Conservation (phyloP, 2,113 vertebrate genomes). For the Nothocercus julius region DNA sequence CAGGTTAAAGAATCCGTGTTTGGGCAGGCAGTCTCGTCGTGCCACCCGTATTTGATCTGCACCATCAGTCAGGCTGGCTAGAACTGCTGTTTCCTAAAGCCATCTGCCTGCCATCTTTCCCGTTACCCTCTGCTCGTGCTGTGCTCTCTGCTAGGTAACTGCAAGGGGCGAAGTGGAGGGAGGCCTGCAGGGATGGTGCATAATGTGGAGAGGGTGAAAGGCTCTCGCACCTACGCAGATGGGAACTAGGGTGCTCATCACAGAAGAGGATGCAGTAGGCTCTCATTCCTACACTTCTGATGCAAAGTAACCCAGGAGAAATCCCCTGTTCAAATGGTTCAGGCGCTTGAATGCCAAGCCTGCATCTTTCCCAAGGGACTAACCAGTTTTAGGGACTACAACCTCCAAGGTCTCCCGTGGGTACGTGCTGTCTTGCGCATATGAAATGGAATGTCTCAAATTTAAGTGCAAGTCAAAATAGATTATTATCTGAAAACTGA, state of each 20-base stretch:
- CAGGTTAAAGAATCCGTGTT: neutral
- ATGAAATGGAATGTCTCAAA: neutral
- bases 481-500: neutral
- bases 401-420: neutral
- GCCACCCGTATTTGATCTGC: neutral
- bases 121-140: neutral
- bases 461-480: neutral
- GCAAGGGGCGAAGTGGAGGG: too few species aligned
- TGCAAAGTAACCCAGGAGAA: neutral
- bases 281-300: neutral
- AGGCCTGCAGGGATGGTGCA: neutral
- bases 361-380: neutral
- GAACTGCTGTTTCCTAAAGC: neutral
- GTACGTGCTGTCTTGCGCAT: neutral
- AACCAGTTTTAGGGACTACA: neutral
- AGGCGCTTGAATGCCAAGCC: neutral
- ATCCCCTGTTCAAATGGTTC: neutral
- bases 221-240: neutral
- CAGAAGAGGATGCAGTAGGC: neutral
- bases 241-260: neutral
- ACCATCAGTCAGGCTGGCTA: neutral
- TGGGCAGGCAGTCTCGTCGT: neutral
- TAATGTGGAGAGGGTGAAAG: neutral
- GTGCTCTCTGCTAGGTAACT: neutral
- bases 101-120: neutral